phyloP scores from a whole-genome alignment of 1,140 invertebrate species.

The Microplitis demolitor region DNA sequence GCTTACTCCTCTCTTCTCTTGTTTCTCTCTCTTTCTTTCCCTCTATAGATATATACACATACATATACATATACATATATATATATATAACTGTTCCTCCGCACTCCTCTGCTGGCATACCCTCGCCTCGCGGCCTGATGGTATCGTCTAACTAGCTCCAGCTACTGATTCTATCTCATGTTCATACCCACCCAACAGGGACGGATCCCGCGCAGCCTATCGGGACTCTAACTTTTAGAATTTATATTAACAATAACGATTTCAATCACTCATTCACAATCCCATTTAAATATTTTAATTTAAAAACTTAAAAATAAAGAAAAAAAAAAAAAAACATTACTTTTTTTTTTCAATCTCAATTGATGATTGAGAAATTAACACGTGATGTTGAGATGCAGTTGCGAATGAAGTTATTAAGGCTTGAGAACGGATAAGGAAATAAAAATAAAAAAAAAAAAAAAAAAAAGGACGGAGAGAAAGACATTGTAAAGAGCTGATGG shows the following conservation, averaged over 20 bases:
- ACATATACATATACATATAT: no score
- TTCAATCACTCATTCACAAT: not conserved
- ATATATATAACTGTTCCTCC: not conserved
- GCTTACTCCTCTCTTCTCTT: constrained; percentile 7
- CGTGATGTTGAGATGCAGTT: constrained; percentile 21
- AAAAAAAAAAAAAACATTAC: constrained; percentile 5
- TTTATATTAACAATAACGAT: constrained; percentile 1
- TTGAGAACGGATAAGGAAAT: not conserved
- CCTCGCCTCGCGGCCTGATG: constrained; percentile 57
- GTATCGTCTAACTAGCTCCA: constrained; percentile 63
- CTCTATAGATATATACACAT: not conserved
- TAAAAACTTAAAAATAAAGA: not conserved
- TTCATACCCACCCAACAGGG: constrained; percentile 56
- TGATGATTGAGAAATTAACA: not conserved
- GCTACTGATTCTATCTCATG: constrained; percentile 60
- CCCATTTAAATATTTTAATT: not conserved
- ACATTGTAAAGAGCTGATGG: not conserved
- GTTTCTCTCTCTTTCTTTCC: not conserved
- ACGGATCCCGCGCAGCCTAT: constrained; percentile 34
- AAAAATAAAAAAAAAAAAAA: no score
- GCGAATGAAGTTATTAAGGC: constrained; percentile 38
- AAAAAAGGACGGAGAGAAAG: no score
- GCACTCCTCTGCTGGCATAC: constrained; percentile 33
- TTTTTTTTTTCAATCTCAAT: not conserved
- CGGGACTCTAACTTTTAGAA: not conserved